Evolutionary conservation across 2,113 vertebrate species (phyloP).

Genomic region (Chiloscyllium plagiosum): DNA sequence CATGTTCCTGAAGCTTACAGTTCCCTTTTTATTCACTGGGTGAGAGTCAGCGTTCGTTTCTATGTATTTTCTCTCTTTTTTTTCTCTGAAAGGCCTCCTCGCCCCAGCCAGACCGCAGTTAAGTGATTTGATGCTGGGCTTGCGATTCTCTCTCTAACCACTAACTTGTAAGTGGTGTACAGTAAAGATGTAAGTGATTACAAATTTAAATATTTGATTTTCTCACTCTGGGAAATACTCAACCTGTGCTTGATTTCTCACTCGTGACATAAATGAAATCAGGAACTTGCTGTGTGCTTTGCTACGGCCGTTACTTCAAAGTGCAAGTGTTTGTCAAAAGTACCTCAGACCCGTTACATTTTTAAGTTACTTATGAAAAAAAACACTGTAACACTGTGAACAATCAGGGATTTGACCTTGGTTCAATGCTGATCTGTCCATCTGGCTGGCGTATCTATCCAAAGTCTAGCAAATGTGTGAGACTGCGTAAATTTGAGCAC

Average conservation of each 20-base stretch:
- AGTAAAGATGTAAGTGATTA: conserved; percentile 12
- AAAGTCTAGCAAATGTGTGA: not conserved
- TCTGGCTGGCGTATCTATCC: not conserved
- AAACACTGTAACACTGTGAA: not conserved
- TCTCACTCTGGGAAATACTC: conserved; percentile 27
- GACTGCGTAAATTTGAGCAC: not conserved
- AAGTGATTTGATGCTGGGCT: not conserved
- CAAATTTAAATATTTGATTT: conserved; percentile 16
- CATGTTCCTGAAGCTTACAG: not conserved
- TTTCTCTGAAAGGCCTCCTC: not conserved
- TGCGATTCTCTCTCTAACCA: not conserved
- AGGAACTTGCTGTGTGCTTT: not conserved
- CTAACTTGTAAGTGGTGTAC: not conserved
- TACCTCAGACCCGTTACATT: not conserved
- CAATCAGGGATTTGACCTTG: not conserved
- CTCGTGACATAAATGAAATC: not conserved
- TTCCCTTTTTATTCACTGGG: not conserved
- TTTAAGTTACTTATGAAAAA: not conserved
- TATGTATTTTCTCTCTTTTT: not conserved
- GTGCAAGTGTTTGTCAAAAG: not conserved
- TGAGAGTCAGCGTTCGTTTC: not conserved
- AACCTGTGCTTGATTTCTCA: not conserved
- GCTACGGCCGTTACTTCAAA: not conserved
- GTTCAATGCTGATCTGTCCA: not conserved
- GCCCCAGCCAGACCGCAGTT: not conserved